Evolutionary conservation across 2,797 vertebrate genomes (phyloP), one percentile per base, ranked within the genome.

Genomic region (Decapterus maruadsi): DNA sequence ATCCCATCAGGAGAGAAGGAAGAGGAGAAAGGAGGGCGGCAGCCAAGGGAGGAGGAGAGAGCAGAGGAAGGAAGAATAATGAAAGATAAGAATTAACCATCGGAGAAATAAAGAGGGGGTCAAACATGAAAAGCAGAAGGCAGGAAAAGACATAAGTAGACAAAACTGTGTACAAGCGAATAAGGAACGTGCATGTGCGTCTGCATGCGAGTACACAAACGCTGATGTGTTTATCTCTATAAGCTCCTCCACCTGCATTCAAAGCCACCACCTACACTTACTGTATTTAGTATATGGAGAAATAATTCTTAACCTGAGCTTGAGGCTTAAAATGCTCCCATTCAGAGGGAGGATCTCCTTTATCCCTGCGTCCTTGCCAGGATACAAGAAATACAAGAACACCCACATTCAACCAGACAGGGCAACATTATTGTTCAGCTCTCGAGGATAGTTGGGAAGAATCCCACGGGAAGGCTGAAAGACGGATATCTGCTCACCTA

Each of bases 1-100:
- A 87, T 89, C 94, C 94, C 92, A 95, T 94, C 94, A 94, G 92
- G 70, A 78, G 62, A 70, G 67, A 62, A 20, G 59, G 53, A 68
- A 59, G 66, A 68, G 20, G 16, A 59, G 36, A 50, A 50, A 64
- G 43, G 45, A 71, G 60, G 65, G 69, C 6, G 38, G 59, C 51
- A 77, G 55, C 71, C 76, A 53, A 56, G 31, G 10, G 64, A 48
- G 10, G 56, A 64, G 19, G 40, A 76, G 64, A 77, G 71, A 81
- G 59, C 7, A 83, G 55, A 67, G 65, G 55, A 68, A 48, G 50
- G 69, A 58, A 50, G 20, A 81, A 31, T 58, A 16, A 68, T 68
- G 29, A 80, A 87, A 77, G 10, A 80, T 38, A n/a, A 66, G 51
- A 60, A 75, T 63, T 57, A 58, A 68, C 10, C 43, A 14, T 20